Percentiles rank a stretch among this genome's conserved stretches.
phyloP scores from a whole-genome alignment of 2,797 vertebrate genomes.

The Diplodus sargus region DNA sequence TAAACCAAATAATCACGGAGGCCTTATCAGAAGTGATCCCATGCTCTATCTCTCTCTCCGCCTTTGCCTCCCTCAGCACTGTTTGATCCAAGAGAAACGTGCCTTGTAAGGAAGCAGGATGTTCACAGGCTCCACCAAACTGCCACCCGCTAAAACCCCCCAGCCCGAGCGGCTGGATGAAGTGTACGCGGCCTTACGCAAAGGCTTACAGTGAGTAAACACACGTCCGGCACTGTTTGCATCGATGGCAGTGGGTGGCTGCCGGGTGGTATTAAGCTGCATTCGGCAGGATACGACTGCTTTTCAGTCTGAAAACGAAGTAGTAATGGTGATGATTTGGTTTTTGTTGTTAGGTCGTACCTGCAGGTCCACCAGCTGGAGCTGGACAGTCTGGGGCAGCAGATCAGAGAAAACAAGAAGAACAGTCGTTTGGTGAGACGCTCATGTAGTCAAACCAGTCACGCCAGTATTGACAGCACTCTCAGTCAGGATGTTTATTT shows the following conservation, averaged over 20 bases:
- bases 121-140: conserved; percentile 95
- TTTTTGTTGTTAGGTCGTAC: conserved; percentile 86
- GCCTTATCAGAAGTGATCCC: conserved; percentile 51
- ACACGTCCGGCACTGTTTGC: conserved; percentile 33
- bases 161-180: conserved; percentile 94
- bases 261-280: conserved; percentile 37
- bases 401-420: conserved; percentile 93
- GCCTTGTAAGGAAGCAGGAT: conserved; percentile 93
- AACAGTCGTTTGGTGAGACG: conserved; percentile 92
- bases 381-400: conserved; percentile 91
- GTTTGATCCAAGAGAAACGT: conserved; percentile 85
- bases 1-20: conserved; percentile 3
- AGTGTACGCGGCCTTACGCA: conserved; percentile 92
- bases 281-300: conserved; percentile 5
- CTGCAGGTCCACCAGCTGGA: conserved; percentile 95
- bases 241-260: conserved; percentile 13
- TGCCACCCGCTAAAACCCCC: conserved; percentile 91
- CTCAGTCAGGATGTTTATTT: conserved; percentile 26
- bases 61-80: conserved; percentile 62
- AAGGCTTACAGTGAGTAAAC: conserved; percentile 91
- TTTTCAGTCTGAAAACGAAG: conserved; percentile 18
- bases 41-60: conserved; percentile 15
- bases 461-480: conserved; percentile 33
- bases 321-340: background rate
- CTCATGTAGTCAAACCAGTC: conserved; percentile 53